Conservation (phyloP, 2,113 vertebrate species). For the Formicarius rufipectus region DNA sequence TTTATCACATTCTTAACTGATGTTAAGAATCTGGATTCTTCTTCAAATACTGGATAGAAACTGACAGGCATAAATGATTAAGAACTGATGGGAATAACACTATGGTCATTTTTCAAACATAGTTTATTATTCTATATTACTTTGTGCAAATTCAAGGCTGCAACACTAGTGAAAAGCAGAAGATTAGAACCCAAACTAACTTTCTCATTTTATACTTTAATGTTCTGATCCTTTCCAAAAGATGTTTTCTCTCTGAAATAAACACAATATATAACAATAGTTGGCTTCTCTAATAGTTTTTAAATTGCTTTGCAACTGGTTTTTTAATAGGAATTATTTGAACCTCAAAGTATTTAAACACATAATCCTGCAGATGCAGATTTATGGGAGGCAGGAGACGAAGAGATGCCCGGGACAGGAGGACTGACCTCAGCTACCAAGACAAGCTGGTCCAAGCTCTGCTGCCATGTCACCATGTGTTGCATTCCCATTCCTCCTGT, state of each 20-base stretch:
- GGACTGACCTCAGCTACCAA: not conserved
- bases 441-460: not conserved
- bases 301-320: not conserved
- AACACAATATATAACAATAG: not conserved
- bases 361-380: not conserved
- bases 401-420: not conserved
- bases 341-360: not conserved
- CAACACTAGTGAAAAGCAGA: not conserved
- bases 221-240: not conserved
- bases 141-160: not conserved
- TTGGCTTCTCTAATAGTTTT: not conserved
- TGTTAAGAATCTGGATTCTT: not conserved
- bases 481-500: not conserved
- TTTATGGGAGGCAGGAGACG: not conserved
- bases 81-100: not conserved
- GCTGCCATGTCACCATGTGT: too few relatives aligned
- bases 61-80: not conserved
- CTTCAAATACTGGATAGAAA: not conserved
- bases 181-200: not conserved
- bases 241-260: not conserved
- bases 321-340: not conserved
- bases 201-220: not conserved
- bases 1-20: not conserved
- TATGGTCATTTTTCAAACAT: not conserved
- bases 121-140: not conserved